Evolutionary conservation across 2,797 vertebrate genomes (phyloP).

Genomic region (Chelidonichthys spinosus): DNA sequence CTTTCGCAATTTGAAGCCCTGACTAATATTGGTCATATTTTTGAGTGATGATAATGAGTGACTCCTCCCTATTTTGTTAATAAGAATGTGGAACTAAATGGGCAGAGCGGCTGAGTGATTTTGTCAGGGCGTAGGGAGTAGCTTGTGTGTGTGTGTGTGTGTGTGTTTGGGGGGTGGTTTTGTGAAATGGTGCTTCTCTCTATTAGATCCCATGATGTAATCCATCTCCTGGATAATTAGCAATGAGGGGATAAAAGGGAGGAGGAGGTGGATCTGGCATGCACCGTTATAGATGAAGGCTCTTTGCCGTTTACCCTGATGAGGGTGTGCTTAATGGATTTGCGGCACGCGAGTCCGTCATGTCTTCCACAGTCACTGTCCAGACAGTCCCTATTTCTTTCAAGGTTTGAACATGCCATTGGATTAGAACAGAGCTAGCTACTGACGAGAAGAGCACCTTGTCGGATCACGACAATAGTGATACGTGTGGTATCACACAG

Average conservation of each 20-base stretch:
- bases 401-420: background rate
- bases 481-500: background rate
- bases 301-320: constrained; percentile 49
- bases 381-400: background rate
- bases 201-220: constrained; percentile 80
- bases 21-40: constrained; percentile 35
- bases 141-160: constrained; percentile 34
- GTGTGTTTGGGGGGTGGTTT: constrained; percentile 41
- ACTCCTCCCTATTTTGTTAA: constrained; percentile 63
- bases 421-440: too few relatives aligned
- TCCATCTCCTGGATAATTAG: constrained; percentile 82
- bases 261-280: constrained; percentile 57
- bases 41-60: constrained; percentile 50
- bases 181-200: constrained; percentile 69
- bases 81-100: constrained; percentile 63
- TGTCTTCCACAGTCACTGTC: constrained; percentile 4
- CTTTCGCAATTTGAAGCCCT: constrained; percentile 30
- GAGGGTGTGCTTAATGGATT: constrained; percentile 58
- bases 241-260: constrained; percentile 59
- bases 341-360: constrained; percentile 30
- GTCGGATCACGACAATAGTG: constrained; percentile 1
- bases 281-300: constrained; percentile 62
- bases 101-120: constrained; percentile 65
- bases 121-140: constrained; percentile 48
- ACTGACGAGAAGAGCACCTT: too few relatives aligned